A percentile compares a stretch with the other conserved stretches of the same genome.
These are phyloP conservation scores for Psammodynastes pulverulentus DNA, from an alignment of 2,113 vertebrate species.

Conservation along the genomic window DNA sequence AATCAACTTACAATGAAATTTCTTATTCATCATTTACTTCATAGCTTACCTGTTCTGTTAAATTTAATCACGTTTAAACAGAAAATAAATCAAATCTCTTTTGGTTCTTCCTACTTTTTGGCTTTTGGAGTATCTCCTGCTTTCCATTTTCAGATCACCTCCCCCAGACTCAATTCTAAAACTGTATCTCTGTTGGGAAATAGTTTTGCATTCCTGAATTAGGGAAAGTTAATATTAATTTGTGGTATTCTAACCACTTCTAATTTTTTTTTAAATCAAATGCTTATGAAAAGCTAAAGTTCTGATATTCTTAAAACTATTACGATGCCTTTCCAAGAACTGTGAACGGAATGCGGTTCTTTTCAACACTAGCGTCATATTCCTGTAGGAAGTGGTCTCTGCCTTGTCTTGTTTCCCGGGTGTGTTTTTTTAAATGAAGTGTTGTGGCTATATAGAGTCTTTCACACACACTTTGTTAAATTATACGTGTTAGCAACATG, in stretches of 20 bases:
- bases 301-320: background rate
- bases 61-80: background rate
- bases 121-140: background rate
- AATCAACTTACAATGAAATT: background rate
- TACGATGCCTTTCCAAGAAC: background rate
- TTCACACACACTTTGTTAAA: constrained; percentile 16
- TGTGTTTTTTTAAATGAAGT: constrained; percentile 42
- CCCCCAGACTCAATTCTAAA: background rate
- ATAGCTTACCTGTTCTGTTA: background rate
- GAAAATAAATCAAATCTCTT: background rate
- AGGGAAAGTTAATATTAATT: background rate
- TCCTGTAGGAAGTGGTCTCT: constrained; percentile 50
- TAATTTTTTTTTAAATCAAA: no score
- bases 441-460: constrained; percentile 23
- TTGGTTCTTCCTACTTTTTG: background rate
- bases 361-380: background rate
- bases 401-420: constrained; percentile 19
- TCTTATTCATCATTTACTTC: background rate
- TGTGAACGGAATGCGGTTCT: background rate
- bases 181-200: background rate
- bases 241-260: background rate
- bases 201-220: background rate
- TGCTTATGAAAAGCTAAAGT: background rate
- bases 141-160: background rate
- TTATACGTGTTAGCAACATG: background rate